Conservation (phyloP, 2,113 vertebrate genomes). For the Catagonus wagneri region DNA sequence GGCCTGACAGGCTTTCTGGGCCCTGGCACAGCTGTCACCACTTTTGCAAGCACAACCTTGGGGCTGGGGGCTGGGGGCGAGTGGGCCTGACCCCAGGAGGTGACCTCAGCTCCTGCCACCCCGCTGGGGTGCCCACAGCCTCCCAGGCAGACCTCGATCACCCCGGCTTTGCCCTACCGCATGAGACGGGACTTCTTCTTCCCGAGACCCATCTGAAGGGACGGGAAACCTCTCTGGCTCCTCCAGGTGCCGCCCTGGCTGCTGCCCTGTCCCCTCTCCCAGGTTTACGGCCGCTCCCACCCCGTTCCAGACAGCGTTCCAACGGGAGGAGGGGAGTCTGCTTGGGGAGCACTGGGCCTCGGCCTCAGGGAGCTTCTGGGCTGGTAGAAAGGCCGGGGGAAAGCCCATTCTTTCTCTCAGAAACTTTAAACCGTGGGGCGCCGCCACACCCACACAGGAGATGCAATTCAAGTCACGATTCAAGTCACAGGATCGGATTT, state of each 20-base stretch:
- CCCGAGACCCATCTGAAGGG: neutral
- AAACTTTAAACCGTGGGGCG: neutral
- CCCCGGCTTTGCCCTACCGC: neutral
- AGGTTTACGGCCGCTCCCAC: fast-evolving
- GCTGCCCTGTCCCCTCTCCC: too few relatives aligned
- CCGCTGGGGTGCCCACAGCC: neutral
- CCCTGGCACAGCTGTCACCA: neutral
- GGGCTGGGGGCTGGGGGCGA: neutral
- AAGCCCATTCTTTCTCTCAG: neutral
- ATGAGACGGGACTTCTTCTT: neutral
- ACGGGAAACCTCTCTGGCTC: neutral
- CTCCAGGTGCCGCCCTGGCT: neutral
- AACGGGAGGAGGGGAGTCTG: neutral
- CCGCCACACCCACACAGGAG: neutral
- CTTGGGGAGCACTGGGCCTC: neutral
- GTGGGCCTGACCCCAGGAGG: neutral
- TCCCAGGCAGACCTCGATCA: neutral
- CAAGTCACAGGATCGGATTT: neutral
- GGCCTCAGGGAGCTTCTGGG: neutral
- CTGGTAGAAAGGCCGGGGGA: neutral
- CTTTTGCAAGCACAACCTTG: neutral
- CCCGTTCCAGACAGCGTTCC: neutral
- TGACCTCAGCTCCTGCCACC: fast-evolving
- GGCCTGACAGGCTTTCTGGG: neutral
- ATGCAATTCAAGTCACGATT: neutral